Base-by-base conservation (phyloP, 2,113 vertebrate genomes). In the Sphyrna mokarran region DNA sequence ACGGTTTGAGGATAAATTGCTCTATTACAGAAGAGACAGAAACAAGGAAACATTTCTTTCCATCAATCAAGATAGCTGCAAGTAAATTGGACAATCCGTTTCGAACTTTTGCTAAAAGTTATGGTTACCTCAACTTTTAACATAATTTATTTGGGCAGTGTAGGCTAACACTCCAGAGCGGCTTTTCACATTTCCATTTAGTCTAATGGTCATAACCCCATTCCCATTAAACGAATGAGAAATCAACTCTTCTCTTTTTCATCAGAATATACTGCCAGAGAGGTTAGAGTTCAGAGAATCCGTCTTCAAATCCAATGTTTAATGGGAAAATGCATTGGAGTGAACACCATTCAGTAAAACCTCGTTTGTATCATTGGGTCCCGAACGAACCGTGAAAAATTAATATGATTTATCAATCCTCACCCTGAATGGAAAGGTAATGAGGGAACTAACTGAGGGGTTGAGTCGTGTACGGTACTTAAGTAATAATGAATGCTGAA, bases 301-400 rank as follows among this genome's bases (percentile, higher is more conserved):
- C 14, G 26, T 48, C 94, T 72, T 40, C 54, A 54, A 54, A 70
- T 72, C 37, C 66, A 66, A 76, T 48, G 16, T 95, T 72, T 95
- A 95, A 95, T 95, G 69, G 68, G 33, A 72, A 54, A 94, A 72
- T 54, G 94, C 94, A 72, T 72, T 76, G 68, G 43, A 95, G 94
- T 95, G 94, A 70, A 95, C 22, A 70, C 23, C 23, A 72, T 95
- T 95, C 72, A 95, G 94, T 95, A 72, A 95, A 95, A 95, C 68
- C 26, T 54, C 48, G 37, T 9, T 43, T 95, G 43, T 95, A 76
- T 54, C 94, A 33, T 95, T 76, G 40, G 69, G 40, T 76, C 9
- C 22, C 3, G 40, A 72, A 54, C 76, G 94, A 95, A 95, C 68
- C 69, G 5, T 95, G 69, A 72, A 43, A 33, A 95, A 95, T 72